These are phyloP conservation scores for Brachionus manjavacas DNA, from an alignment of 1,140 invertebrate genomes.

Conservation along the genomic window DNA sequence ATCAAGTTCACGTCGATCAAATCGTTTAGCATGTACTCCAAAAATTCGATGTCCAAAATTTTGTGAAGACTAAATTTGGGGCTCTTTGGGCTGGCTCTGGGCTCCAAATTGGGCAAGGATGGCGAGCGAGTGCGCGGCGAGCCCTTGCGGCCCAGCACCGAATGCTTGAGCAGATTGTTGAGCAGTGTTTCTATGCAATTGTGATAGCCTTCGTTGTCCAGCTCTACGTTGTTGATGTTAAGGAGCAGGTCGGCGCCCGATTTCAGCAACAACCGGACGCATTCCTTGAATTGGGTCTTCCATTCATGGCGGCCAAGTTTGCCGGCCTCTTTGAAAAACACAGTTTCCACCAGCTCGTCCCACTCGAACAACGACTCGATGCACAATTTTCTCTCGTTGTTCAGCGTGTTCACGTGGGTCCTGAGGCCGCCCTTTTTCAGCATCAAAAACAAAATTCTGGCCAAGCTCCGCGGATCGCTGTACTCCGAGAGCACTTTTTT, in stretches of 20 bases:
- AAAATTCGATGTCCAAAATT: slow-evolving; percentile 8
- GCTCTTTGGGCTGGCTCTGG: too few species aligned
- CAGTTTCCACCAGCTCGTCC: slow-evolving; percentile 16
- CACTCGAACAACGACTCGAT: slow-evolving; percentile 16
- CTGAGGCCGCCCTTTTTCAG: slow-evolving; percentile 20
- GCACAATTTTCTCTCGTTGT: slow-evolving; percentile 14
- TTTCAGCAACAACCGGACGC: background rate
- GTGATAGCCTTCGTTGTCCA: background rate
- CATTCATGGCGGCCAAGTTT: background rate
- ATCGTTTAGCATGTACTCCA: slow-evolving; percentile 1
- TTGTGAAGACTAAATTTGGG: background rate
- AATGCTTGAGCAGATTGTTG: background rate
- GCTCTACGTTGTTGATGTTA: background rate
- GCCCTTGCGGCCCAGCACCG: background rate
- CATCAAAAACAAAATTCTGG: slow-evolving; percentile 6
- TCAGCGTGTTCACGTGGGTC: slow-evolving; percentile 30
- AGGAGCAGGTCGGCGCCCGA: slow-evolving; percentile 7
- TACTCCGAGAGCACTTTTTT: slow-evolving; percentile 22
- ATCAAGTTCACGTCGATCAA: background rate
- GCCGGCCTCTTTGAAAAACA: background rate
- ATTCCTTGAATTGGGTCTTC: slow-evolving; percentile 26
- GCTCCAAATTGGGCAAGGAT: too few species aligned
- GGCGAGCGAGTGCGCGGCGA: too few species aligned
- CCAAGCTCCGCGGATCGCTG: background rate
- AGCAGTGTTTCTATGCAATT: background rate